Percentiles rank a stretch among this genome's conserved stretches.
Evolutionary conservation across 2,888 invertebrate species (phyloP).

Genomic region (Drosophila siamana): DNA sequence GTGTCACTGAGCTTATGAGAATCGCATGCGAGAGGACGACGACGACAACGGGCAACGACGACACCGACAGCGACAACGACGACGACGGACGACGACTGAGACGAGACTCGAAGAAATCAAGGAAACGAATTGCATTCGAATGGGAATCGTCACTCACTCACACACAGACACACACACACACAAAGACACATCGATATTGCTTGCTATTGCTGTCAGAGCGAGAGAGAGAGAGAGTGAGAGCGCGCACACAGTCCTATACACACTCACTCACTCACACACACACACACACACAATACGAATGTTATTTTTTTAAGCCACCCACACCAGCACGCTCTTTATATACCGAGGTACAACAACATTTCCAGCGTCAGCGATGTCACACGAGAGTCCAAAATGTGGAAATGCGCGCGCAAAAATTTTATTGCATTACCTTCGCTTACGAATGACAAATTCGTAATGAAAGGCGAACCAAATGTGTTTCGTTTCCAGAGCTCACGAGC

Average conservation of each 20-base stretch:
- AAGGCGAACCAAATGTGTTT: constrained; percentile 79
- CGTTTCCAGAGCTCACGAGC: constrained; percentile 60
- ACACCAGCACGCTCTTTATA: constrained; percentile 64
- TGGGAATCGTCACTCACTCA: constrained; percentile 76
- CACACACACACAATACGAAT: constrained; percentile 46
- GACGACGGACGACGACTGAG: constrained; percentile 17
- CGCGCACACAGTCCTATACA: constrained; percentile 9
- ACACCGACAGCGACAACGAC: constrained; percentile 43
- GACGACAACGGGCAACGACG: constrained; percentile 24
- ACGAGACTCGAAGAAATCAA: constrained; percentile 77
- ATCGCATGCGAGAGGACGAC: neutral
- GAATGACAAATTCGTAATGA: constrained; percentile 85
- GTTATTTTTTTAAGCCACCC: constrained; percentile 75
- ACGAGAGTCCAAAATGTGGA: constrained; percentile 61
- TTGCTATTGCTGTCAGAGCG: constrained; percentile 39
- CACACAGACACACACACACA: constrained; percentile 52
- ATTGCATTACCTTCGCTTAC: constrained; percentile 85
- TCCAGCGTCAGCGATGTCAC: constrained; percentile 49
- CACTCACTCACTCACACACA: constrained; percentile 19
- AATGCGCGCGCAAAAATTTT: constrained; percentile 81
- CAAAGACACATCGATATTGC: constrained; percentile 44
- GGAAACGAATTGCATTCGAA: constrained; percentile 81
- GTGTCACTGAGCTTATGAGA: constrained; percentile 81
- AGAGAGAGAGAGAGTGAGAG: constrained; percentile 24
- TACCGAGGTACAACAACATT: constrained; percentile 49